These are phyloP conservation scores for Lamprologus sp. DNA, from an alignment of 2,113 vertebrate species.

Conservation along the genomic window DNA sequence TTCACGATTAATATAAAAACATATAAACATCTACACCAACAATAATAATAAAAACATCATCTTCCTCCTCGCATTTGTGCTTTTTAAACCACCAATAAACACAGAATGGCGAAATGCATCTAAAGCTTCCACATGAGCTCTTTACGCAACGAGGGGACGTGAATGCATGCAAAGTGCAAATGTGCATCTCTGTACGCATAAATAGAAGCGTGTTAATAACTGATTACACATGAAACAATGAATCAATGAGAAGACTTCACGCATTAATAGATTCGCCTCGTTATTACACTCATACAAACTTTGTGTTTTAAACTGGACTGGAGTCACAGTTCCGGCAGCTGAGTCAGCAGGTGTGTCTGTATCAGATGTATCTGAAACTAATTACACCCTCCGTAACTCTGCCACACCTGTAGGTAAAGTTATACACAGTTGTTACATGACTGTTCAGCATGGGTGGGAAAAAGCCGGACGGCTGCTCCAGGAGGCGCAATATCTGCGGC, in stretches of 20 bases:
- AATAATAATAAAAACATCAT: background rate
- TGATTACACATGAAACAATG: background rate
- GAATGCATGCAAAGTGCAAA: background rate
- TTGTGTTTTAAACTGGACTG: background rate
- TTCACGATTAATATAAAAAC: background rate
- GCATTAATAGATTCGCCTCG: background rate
- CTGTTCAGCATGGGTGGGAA: background rate
- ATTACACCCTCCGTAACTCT: background rate
- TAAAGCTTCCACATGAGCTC: background rate
- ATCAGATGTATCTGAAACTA: background rate
- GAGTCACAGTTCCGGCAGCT: background rate
- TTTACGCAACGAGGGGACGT: background rate
- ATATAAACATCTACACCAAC: background rate
- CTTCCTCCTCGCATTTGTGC: background rate
- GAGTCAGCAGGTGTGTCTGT: background rate
- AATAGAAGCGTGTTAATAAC: background rate
- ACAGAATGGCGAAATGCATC: background rate
- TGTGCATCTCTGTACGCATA: background rate
- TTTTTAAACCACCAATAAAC: background rate
- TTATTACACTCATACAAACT: background rate
- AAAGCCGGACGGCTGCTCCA: conserved; percentile 25
- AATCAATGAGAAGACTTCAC: background rate
- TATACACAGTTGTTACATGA: no score
- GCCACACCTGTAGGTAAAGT: background rate
- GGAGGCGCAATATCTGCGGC: conserved; percentile 42